Conservation (phyloP, 2,797 vertebrate species). For the Eremophila alpestris region DNA sequence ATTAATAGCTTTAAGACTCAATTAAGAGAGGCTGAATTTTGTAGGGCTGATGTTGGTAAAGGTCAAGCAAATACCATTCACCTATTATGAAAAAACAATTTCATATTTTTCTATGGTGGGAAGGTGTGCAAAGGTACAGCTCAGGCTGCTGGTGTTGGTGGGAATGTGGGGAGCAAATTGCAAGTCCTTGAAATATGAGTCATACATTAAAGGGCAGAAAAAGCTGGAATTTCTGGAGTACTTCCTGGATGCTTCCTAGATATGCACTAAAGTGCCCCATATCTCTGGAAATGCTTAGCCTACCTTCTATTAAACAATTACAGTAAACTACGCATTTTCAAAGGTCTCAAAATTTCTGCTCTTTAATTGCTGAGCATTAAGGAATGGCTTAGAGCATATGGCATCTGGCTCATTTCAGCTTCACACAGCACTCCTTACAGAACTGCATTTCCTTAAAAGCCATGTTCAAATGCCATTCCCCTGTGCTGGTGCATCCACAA, state of each 20-base stretch:
- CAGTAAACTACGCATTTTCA: background rate
- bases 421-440: background rate
- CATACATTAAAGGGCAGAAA: background rate
- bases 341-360: background rate
- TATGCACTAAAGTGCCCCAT: background rate
- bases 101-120: background rate
- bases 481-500: background rate
- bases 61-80: background rate
- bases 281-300: background rate
- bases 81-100: background rate
- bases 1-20: background rate
- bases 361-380: background rate
- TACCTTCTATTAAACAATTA: background rate
- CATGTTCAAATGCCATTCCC: background rate
- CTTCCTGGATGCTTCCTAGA: background rate
- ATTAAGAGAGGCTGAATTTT: background rate
- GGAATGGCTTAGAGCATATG: background rate
- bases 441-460: background rate
- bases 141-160: background rate
- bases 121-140: background rate
- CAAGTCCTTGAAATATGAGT: background rate
- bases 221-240: background rate
- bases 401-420: background rate
- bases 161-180: conserved; percentile 22
- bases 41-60: background rate